These are phyloP conservation scores for Sanderia malayensis DNA, from an alignment of 30 jellyfish, hydroid and myxozoan species.

Conservation along the genomic window DNA sequence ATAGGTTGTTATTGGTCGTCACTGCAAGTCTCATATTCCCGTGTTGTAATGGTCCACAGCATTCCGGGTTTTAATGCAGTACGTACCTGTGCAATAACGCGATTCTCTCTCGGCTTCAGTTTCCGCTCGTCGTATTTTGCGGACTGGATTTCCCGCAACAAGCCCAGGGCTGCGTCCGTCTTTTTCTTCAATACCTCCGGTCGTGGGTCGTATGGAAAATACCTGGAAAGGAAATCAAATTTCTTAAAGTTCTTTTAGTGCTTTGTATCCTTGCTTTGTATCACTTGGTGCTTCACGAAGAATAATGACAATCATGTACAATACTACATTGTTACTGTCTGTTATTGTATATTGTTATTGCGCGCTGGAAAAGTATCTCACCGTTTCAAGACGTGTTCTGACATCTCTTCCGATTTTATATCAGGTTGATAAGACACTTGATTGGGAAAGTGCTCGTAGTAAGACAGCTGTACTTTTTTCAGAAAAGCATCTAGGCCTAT, in stretches of 20 bases:
- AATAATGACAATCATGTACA: not conserved
- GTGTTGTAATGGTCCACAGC: not conserved
- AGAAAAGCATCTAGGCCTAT: conserved; percentile 36
- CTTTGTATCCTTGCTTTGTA: not conserved
- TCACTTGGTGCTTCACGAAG: too few species aligned
- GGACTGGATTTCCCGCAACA: conserved; percentile 45
- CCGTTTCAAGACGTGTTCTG: conserved; percentile 45
- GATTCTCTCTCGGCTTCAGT: conserved; percentile 79
- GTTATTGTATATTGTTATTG: not conserved
- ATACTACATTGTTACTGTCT: not conserved
- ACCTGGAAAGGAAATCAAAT: conserved; percentile 26
- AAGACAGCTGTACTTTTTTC: conserved; percentile 35
- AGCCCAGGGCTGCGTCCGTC: conserved; percentile 78
- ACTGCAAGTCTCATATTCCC: not conserved
- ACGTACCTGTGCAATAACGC: conserved; percentile 83
- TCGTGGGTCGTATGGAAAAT: conserved; percentile 80
- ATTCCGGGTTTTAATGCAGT: not conserved
- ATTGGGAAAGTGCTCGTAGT: conserved; percentile 44
- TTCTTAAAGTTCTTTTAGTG: not conserved
- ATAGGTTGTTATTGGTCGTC: not conserved
- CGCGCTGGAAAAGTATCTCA: conserved; percentile 3
- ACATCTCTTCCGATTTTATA: conserved; percentile 21
- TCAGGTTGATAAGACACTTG: conserved; percentile 58
- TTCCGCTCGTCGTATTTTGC: conserved; percentile 15
- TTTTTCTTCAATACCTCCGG: conserved; percentile 56